These are phyloP conservation scores for Natator depressus DNA, from an alignment of 2,113 vertebrate species.

Conservation along the genomic window DNA sequence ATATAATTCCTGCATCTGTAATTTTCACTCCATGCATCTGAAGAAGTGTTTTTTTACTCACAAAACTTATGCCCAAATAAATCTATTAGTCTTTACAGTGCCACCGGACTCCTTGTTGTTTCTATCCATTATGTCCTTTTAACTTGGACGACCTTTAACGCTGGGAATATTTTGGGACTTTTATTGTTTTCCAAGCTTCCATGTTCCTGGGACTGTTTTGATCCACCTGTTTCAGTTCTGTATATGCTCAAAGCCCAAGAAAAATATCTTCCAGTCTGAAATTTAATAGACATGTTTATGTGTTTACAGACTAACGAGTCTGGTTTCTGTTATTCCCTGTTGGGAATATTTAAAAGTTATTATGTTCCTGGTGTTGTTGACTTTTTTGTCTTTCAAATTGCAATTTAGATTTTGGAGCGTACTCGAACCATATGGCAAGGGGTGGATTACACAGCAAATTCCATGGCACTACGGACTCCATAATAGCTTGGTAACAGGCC, in stretches of 20 bases:
- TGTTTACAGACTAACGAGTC: neutral
- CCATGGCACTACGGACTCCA: neutral
- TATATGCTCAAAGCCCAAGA: neutral
- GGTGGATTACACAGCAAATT: neutral
- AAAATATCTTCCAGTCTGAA: neutral
- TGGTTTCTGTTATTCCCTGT: neutral
- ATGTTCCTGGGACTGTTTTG: neutral
- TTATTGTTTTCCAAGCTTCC: neutral
- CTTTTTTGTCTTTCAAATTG: neutral
- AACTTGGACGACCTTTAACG: neutral
- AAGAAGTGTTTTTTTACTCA: too few species aligned
- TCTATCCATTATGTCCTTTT: accelerated
- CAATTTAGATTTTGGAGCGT: neutral
- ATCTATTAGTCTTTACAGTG: too few species aligned
- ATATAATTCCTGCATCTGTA: too few species aligned
- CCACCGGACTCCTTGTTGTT: too few species aligned
- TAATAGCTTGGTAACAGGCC: neutral
- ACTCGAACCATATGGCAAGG: neutral
- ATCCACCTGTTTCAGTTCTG: neutral
- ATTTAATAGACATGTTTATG: neutral
- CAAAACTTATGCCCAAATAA: too few species aligned
- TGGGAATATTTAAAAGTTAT: neutral
- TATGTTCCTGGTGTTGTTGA: neutral
- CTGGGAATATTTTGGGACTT: neutral
- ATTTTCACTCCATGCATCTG: too few species aligned